Evolutionary conservation across 2,113 vertebrate genomes (phyloP), one percentile per base, ranked within the genome.

Genomic region (Hemicordylus capensis): DNA sequence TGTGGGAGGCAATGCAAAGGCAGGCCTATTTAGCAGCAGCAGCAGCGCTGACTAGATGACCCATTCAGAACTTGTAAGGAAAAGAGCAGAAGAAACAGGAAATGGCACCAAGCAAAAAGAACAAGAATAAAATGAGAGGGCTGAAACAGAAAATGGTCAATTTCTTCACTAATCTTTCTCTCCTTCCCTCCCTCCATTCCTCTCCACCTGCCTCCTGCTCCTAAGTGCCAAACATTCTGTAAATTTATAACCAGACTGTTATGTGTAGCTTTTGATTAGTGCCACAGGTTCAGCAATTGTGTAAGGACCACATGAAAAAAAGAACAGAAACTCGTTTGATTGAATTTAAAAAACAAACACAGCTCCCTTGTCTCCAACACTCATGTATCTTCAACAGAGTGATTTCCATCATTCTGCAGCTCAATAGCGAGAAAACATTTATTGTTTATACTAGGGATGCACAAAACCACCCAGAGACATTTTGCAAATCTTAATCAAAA

Each of bases 251-350:
- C 80, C 15, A 91, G 91, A 89, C 89, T 24, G 82, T 42, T 92
- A 92, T 93, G 92, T 81, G 89, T 19, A 78, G 88, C 7, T 0
- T 87, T 85, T 91, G 84, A 89, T 84, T 87, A 31, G 2, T 94
- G 92, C 91, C 74, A 70, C 74, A 4, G 83, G 84, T 90, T 88
- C 92, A 92, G 92, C 84, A 89, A 94, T 94, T 94, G 94, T 90
- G 92, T 58, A 89, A 92, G 90, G 88, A 89, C 84, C 91, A n/a
- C 9, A n/a, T 28, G 92, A 87, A 90, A 94, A 93, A 88, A 73
- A 83, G 64, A 46, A 0, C 46, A 93, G 92, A 94, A 94, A 94
- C 91, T 78, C 89, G 89, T 91, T 93, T 82, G 89, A 92, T 88
- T 93, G 90, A 92, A 91, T 42, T 54, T 78, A 81, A 39, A 82